Evolutionary conservation across 2,797 vertebrate genomes (phyloP).

Genomic region (Xyrichtys novacula): DNA sequence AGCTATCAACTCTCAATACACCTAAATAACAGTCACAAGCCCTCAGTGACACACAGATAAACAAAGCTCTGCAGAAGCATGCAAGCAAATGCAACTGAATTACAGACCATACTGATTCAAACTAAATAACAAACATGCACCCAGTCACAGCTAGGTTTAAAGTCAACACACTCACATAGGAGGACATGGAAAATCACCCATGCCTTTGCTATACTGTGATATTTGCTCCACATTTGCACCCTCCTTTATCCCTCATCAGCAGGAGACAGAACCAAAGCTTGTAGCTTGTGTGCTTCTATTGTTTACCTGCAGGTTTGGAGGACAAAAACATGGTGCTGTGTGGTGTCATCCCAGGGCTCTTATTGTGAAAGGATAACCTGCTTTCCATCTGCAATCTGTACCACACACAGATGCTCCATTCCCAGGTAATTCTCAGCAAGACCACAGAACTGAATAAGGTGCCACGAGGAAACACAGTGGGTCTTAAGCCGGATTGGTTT

Average conservation of each 20-base stretch:
- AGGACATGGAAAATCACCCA: constrained; percentile 9
- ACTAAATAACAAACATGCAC: constrained; percentile 5
- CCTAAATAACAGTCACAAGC: constrained; percentile 19
- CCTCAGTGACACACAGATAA: constrained; percentile 22
- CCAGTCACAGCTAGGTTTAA: neutral
- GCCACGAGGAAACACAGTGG: constrained; percentile 22
- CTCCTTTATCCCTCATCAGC: constrained; percentile 45
- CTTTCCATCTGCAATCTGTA: constrained; percentile 46
- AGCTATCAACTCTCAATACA: constrained; percentile 24
- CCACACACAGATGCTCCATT: constrained; percentile 42
- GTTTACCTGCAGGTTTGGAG: constrained; percentile 62
- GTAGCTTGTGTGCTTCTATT: constrained; percentile 42
- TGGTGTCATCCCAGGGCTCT: constrained; percentile 43
- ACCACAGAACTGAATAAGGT: constrained; percentile 25
- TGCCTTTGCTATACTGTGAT: constrained; percentile 49
- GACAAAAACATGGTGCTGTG: constrained; percentile 56
- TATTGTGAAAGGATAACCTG: constrained; percentile 52
- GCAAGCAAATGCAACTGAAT: constrained; percentile 24
- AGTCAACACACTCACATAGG: constrained; percentile 4
- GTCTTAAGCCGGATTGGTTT: constrained; percentile 56
- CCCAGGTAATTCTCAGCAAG: constrained; percentile 50
- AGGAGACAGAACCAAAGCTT: constrained; percentile 37
- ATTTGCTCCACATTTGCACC: constrained; percentile 58
- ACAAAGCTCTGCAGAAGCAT: constrained; percentile 26
- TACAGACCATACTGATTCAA: constrained; percentile 2